A percentile compares a stretch with the other conserved stretches of the same genome.
Conservation (phyloP, 1,140 invertebrate species). For the Marisa cornuarietis region DNA sequence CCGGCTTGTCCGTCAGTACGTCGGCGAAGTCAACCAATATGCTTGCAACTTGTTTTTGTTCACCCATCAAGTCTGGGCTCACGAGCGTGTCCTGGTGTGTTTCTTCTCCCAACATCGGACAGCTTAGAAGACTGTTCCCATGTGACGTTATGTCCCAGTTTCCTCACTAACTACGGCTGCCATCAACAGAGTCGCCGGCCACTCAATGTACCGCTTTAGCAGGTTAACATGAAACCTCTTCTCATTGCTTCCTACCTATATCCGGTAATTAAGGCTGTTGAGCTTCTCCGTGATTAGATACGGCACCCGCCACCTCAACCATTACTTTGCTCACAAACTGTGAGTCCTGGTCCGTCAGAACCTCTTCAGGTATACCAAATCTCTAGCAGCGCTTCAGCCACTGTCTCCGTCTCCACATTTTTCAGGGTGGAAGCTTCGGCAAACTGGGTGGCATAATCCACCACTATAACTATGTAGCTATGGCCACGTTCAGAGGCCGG, state of each 20-base stretch:
- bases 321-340: constrained; percentile 29
- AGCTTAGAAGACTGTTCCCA: background rate
- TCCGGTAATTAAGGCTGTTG: background rate
- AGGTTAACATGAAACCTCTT: constrained; percentile 1
- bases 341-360: constrained; percentile 29
- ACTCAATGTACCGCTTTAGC: constrained; percentile 1
- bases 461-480: constrained; percentile 35
- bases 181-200: too few species aligned
- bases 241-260: background rate
- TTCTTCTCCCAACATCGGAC: background rate
- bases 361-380: constrained; percentile 61
- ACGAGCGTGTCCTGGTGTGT: background rate
- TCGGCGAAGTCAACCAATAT: background rate
- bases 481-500: constrained; percentile 29
- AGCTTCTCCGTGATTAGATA: constrained; percentile 16
- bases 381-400: constrained; percentile 30
- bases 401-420: constrained; percentile 25
- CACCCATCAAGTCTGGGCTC: background rate
- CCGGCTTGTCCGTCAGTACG: too few species aligned
- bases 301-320: constrained; percentile 32
- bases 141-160: background rate
- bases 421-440: constrained; percentile 28
- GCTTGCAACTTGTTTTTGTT: background rate
- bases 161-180: background rate
- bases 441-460: constrained; percentile 35